Base-by-base conservation (phyloP, 2,888 invertebrate genomes). In the Rhyacophila evoluta region DNA sequence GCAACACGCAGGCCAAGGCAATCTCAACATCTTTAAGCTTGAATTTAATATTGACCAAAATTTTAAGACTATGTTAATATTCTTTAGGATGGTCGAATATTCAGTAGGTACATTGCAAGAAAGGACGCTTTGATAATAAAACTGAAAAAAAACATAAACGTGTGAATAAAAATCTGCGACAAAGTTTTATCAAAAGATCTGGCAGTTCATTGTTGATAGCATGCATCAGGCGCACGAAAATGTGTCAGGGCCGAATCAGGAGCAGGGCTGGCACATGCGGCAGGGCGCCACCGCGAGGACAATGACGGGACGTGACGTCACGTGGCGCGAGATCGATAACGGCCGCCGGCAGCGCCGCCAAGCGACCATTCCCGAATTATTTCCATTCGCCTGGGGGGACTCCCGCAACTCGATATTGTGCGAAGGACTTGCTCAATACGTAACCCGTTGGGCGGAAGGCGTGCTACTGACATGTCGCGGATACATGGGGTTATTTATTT, bases 241-340 rank as follows among this genome's bases (percentile, higher is more conserved):
- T 25, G 55, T 55, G 55, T 55, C 55, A 55, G 55, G 55, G 55
- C 55, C 55, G 55, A 55, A 55, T 25, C 55, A 55, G 55, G 55
- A 55, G 25, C 55, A 55, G 55, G 55, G 55, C 19, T 55, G 55
- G 55, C 12, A 55, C 19, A 15, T 10, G 19, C 19, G 55, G 55
- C 55, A 55, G 55, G 25, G 55, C 55, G 55, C 55, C 55, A 55
- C 55, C 55, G 55, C 55, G 55, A 55, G 55, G 55, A 55, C 55
- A 55, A 55, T 55, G 55, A 55, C 55, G 55, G 55, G 55, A 55
- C 55, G 55, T 55, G 55, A 55, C 55, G 55, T 55, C 55, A 55
- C 55, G 55, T 55, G 55, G 55, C 8, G 55, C 19, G 8, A 15
- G 55, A 55, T 55, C 55, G 55, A 55, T 55, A 55, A 55, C 55